Percentiles rank a stretch among this genome's conserved stretches.
Evolutionary conservation across 2,113 vertebrate genomes (phyloP).

Genomic region (Todiramphus chloris): DNA sequence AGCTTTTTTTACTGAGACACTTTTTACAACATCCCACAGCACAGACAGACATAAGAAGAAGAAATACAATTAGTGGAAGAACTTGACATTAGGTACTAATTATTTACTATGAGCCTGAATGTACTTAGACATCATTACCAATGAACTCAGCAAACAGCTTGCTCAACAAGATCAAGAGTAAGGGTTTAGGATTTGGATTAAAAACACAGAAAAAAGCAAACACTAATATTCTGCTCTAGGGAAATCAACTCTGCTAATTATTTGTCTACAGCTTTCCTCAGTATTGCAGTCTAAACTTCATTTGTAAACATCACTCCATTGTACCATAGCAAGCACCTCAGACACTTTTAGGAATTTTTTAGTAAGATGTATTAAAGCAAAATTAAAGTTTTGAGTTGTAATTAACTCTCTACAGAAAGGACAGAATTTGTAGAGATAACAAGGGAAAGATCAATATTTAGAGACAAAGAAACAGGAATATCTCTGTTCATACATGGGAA

Average conservation of each 20-base stretch:
- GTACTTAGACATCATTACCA: not conserved
- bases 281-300: not conserved
- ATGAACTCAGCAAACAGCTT: constrained; percentile 27
- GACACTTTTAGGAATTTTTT: not conserved
- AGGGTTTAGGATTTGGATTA: constrained; percentile 40
- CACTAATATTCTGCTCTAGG: constrained; percentile 8
- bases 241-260: constrained; percentile 56
- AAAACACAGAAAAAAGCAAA: constrained; percentile 32
- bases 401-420: not conserved
- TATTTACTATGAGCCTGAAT: not conserved
- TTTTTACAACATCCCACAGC: constrained; percentile 9
- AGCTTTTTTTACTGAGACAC: not conserved
- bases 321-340: not conserved
- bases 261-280: constrained; percentile 24
- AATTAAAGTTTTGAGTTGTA: not conserved
- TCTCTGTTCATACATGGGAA: not conserved
- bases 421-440: not conserved
- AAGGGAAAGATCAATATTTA: not conserved
- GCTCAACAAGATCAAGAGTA: constrained; percentile 31
- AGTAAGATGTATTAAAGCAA: not conserved
- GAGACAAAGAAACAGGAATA: not conserved
- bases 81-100: constrained; percentile 10
- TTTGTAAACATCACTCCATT: not conserved
- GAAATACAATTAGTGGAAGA: constrained; percentile 11
- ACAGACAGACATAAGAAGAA: not conserved